Base-by-base conservation (phyloP, 2,888 invertebrate genomes). In the Caenorhabditis sp. region DNA sequence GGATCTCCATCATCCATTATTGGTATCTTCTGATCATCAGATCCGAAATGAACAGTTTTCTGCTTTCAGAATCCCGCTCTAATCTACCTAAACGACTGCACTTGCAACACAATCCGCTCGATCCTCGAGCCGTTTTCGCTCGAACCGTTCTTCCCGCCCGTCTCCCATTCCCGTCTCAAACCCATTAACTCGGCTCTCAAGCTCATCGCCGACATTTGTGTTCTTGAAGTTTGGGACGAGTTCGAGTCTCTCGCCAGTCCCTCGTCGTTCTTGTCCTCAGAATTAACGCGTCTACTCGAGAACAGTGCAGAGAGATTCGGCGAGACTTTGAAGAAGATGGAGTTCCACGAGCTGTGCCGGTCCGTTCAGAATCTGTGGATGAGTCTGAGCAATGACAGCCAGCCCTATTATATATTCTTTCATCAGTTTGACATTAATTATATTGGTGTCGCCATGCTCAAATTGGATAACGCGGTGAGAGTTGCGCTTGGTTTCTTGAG, bases 361-460 rank as follows among this genome's bases (percentile, higher is more conserved):
- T 26, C 41, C n/a, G 24, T 75, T 9, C 62, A 62, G n/a, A 20
- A n/a, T 58, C 17, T 75, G 0, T 75, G 70, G 56, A 30, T 32
- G 26, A n/a, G 32, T 13, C 11, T 76, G 35, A 71, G 55, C 53
- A 65, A 58, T 17, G 76, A 76, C 20, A 61, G 50, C 20, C 63
- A 71, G 17, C 48, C 76, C 17, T 71, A 65, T 43, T 62, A 58
- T 24, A 70, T 81, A 17, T 81, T 81, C 35, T 81, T 77, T 35
- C 73, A 79, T 46, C 81, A 81, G 41, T 81, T 81, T 24, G 77
- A 74, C 32, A 79, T 79, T 8, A 74, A 81, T 50, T 81, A 71
- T 27, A 53, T 79, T 7, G 56, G 61, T 15, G 41, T 62, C 8
- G 55, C 62, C 0, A 65, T 79, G 55, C 35, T 58, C 22, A 61